A percentile compares a stretch with the other conserved stretches of the same genome.
phyloP scores from a whole-genome alignment of 64 coral and sea anemone genomes.

The Porites australiensis region DNA sequence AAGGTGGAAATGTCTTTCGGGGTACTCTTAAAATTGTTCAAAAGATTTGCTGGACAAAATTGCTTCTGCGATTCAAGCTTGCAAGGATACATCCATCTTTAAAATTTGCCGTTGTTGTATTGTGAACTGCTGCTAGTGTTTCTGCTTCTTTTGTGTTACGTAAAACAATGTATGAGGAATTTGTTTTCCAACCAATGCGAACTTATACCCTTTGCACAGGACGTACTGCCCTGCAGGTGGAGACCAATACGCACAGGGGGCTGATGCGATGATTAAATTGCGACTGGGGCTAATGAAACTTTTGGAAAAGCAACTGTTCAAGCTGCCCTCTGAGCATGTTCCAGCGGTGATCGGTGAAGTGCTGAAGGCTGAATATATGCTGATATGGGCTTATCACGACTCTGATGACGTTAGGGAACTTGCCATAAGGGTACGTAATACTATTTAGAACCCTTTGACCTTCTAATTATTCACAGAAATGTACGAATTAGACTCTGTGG shows the following conservation, averaged over 20 bases:
- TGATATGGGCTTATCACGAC: conserved; percentile 83
- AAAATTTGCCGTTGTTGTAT: too few species aligned
- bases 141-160: neutral
- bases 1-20: too few species aligned
- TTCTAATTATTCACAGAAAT: too few species aligned
- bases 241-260: neutral
- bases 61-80: too few species aligned
- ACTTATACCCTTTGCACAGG: neutral
- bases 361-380: conserved; percentile 86
- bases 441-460: neutral
- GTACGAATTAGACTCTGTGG: too few species aligned
- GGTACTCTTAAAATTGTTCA: too few species aligned
- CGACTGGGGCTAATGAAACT: conserved; percentile 88
- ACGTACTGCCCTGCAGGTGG: conserved; percentile 6
- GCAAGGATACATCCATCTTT: too few species aligned
- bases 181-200: neutral
- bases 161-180: neutral
- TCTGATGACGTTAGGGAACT: conserved; percentile 79
- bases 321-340: conserved; percentile 83
- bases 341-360: conserved; percentile 90
- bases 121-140: too few species aligned
- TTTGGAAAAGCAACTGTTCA: conserved; percentile 82
- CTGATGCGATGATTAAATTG: conserved; percentile 58
- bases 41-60: too few species aligned
- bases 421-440: conserved; percentile 71